Base-by-base conservation (phyloP, 2,113 vertebrate species). In the Melospiza melodia region DNA sequence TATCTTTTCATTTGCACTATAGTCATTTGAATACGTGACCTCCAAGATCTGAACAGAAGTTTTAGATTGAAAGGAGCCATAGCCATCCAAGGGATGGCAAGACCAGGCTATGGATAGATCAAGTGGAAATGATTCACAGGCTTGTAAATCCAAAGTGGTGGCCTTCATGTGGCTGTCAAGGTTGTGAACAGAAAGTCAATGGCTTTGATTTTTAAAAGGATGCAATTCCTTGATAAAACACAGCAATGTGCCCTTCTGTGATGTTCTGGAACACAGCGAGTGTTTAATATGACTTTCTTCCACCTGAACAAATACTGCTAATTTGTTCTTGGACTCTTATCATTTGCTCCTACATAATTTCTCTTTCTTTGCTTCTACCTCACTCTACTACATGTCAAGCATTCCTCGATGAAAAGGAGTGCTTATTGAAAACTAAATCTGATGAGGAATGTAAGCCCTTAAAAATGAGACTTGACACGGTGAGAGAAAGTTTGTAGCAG, bases 351-450 rank as follows among this genome's bases (percentile, higher is more conserved):
- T 28, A 31, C 1, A 0, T 62, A 20, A 75, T 91, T 78, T 72
- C 13, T 81, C 19, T 59, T 74, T 67, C 22, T 55, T 62, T 58
- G 20, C 24, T 90, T 78, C 58, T 82, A 25, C 9, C 23, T 20
- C 5, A 11, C 39, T 85, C 11, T 63, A 17, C 30, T 69, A 11
- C 11, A 10, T 46, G 21, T 69, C 37, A 81, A 52, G 48, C 9
- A 24, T 84, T 65, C 48, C n/a, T 78, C 78, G 28, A 84, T 73
- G 61, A 69, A 68, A 78, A 65, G 23, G 18, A 20, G 12, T 59
- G 30, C 31, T 91, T 94, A 59, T 6, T 89, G 78, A 87, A 95
- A 49, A 90, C 90, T 79, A 84, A 87, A 54, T 68, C 83, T 96
- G 91, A 91, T 91, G 46, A 35, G 77, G 81, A 95, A 33, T 1